phyloP scores from a whole-genome alignment of 2,888 invertebrate genomes.

The Zaprionus lineosus region DNA sequence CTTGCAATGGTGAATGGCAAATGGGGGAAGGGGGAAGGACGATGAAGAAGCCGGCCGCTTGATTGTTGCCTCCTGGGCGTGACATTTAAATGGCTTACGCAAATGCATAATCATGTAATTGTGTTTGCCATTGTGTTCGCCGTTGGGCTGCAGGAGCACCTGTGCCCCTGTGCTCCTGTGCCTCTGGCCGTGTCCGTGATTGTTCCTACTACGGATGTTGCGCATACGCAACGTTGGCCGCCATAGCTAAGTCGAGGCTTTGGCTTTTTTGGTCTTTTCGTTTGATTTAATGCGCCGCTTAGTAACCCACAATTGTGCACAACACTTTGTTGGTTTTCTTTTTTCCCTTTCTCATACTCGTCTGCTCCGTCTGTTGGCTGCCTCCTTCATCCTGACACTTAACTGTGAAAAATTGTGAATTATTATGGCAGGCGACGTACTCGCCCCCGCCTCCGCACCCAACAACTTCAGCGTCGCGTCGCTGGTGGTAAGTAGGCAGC shows the following conservation, averaged over 20 bases:
- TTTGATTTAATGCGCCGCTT: conserved; percentile 75
- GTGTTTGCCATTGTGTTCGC: conserved; percentile 22
- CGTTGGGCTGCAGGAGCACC: conserved; percentile 41
- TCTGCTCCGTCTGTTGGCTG: too few relatives aligned
- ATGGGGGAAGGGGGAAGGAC: too few relatives aligned
- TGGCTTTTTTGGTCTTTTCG: conserved; percentile 31
- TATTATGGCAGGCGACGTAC: conserved; percentile 63
- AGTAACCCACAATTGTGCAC: conserved; percentile 69
- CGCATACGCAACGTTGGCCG: conserved; percentile 56
- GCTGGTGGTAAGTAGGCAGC: conserved; percentile 40
- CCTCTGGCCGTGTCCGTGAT: too few relatives aligned
- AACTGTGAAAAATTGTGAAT: conserved; percentile 79
- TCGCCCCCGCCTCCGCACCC: not conserved
- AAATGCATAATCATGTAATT: conserved; percentile 72
- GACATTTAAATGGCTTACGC: conserved; percentile 52
- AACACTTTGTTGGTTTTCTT: conserved; percentile 50
- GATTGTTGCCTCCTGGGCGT: conserved; percentile 38
- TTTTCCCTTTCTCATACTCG: conserved; percentile 24
- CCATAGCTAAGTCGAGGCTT: conserved; percentile 32
- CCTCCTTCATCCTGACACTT: conserved; percentile 65
- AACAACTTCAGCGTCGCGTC: not conserved
- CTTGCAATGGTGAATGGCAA: too few relatives aligned
- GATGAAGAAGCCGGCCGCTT: conserved; percentile 19
- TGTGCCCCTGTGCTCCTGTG: conserved; percentile 33
- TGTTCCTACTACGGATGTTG: conserved; percentile 31